Evolutionary conservation across 2,113 vertebrate genomes (phyloP).

Genomic region (Nothoprocta pentlandii): DNA sequence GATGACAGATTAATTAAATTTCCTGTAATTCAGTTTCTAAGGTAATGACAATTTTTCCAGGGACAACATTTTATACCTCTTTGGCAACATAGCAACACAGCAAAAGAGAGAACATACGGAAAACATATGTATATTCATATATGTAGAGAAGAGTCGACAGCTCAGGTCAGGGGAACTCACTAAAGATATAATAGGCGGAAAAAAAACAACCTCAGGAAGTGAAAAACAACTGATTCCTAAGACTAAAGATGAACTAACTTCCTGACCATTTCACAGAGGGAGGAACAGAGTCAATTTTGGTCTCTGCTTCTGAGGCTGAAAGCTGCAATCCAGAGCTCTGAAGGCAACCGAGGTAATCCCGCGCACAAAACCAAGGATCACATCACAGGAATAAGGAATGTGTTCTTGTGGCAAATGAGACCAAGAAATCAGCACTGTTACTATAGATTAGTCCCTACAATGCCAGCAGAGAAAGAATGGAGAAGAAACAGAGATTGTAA

Average conservation of each 20-base stretch:
- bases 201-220: neutral
- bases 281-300: neutral
- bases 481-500: neutral
- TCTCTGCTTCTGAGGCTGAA: neutral
- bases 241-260: neutral
- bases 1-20: neutral
- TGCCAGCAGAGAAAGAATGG: neutral
- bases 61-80: neutral
- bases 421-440: neutral
- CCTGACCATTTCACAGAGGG: neutral
- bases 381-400: neutral
- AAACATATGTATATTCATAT: neutral
- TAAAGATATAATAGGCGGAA: neutral
- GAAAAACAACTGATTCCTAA: neutral
- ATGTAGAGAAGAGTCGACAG: neutral
- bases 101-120: neutral
- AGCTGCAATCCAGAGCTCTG: neutral
- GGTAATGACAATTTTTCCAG: neutral
- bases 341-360: neutral
- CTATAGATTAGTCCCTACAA: neutral
- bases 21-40: neutral
- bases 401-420: neutral
- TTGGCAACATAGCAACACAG: neutral
- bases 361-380: neutral
- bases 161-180: neutral